phyloP scores from a whole-genome alignment of 2,888 invertebrate species.

The Caenorhabditis wallacei region DNA sequence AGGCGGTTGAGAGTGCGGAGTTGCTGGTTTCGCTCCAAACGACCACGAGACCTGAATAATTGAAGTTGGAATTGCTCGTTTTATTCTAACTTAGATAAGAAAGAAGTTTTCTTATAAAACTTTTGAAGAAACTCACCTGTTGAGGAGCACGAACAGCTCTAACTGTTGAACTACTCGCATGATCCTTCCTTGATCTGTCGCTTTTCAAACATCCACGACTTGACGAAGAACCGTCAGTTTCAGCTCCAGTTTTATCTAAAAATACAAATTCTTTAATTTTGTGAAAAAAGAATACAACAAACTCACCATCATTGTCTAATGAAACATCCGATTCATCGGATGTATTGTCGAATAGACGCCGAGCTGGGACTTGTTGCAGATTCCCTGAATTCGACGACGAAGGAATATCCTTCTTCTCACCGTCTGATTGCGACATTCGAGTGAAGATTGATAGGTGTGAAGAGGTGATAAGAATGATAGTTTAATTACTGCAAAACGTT shows the following conservation, averaged over 20 bases:
- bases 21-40: conserved; percentile 68
- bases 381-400: conserved; percentile 24
- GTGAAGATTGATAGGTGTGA: neutral
- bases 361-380: neutral
- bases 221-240: conserved; percentile 63
- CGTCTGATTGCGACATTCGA: conserved; percentile 45
- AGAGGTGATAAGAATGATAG: conserved; percentile 14
- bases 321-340: conserved; percentile 65
- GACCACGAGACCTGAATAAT: conserved; percentile 71
- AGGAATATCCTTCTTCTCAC: conserved; percentile 35
- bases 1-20: conserved; percentile 72
- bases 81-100: neutral
- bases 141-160: conserved; percentile 62
- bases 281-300: neutral
- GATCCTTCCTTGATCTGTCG: conserved; percentile 51
- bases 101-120: no score
- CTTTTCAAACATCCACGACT: conserved; percentile 65
- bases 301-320: conserved; percentile 53
- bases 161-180: conserved; percentile 26
- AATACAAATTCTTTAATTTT: neutral
- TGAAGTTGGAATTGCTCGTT: neutral
- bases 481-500: conserved; percentile 52
- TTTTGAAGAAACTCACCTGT: conserved; percentile 54
- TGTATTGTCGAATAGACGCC: conserved; percentile 55
- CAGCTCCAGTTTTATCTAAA: conserved; percentile 61